Conservation (phyloP, 2,888 invertebrate genomes). For the Eilema depressum region DNA sequence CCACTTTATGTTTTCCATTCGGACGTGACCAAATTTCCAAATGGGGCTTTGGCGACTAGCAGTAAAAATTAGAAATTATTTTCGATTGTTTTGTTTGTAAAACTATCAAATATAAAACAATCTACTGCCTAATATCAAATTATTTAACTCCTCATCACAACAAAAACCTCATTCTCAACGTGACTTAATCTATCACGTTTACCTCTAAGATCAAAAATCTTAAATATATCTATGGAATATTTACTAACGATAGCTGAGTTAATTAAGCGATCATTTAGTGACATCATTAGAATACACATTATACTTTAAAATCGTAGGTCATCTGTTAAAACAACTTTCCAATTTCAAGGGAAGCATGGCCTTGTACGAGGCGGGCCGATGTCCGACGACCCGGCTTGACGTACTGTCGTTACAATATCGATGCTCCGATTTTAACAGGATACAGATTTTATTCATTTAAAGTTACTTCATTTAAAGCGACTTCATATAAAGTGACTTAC, state of each 20-base stretch:
- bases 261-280: slow-evolving; percentile 41
- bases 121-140: too few relatives aligned
- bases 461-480: background rate
- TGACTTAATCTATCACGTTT: background rate
- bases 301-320: slow-evolving; percentile 60
- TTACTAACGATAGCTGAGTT: slow-evolving; percentile 35
- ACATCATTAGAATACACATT: slow-evolving; percentile 63
- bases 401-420: slow-evolving; percentile 26
- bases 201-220: background rate
- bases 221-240: background rate
- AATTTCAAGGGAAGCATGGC: slow-evolving; percentile 78
- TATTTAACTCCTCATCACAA: background rate
- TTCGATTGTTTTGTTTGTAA: background rate
- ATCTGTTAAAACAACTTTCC: slow-evolving; percentile 78
- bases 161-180: background rate
- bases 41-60: background rate
- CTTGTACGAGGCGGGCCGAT: slow-evolving; percentile 58
- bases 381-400: slow-evolving; percentile 19
- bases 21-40: background rate
- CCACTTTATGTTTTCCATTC: background rate
- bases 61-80: background rate
- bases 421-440: background rate
- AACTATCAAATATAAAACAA: background rate
- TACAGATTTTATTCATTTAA: background rate
- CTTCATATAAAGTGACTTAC: too few relatives aligned